These are phyloP conservation scores for Rhopalosiphum maidis DNA, from an alignment of 1,140 invertebrate genomes.

Conservation along the genomic window DNA sequence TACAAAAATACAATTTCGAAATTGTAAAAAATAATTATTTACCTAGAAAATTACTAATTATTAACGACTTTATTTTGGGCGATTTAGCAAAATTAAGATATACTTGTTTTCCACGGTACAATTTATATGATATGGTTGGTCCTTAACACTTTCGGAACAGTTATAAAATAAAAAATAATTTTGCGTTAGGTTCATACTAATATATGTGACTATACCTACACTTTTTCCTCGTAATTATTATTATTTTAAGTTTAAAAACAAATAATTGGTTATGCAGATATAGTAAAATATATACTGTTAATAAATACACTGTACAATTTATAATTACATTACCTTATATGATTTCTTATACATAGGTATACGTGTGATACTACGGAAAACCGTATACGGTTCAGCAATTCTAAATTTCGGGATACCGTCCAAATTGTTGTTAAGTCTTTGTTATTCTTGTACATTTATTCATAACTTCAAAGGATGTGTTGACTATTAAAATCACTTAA, in stretches of 20 bases:
- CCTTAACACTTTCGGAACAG: too few relatives aligned
- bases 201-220: not conserved
- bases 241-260: not conserved
- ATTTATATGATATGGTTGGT: too few relatives aligned
- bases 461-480: conserved; percentile 34
- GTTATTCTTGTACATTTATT: conserved; percentile 18
- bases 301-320: not conserved
- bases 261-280: not conserved
- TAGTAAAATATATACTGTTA: not conserved
- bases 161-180: too few relatives aligned
- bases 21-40: too few relatives aligned
- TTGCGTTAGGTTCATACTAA: too few relatives aligned
- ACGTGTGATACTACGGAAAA: not conserved
- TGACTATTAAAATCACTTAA: conserved; percentile 26
- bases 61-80: too few relatives aligned
- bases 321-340: not conserved
- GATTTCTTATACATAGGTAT: not conserved
- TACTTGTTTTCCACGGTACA: too few relatives aligned
- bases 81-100: too few relatives aligned
- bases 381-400: not conserved
- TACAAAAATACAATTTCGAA: too few relatives aligned
- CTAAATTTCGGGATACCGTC: conserved; percentile 6
- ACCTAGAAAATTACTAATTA: too few relatives aligned
- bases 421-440: not conserved
- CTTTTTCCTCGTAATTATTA: not conserved